Base-by-base conservation (phyloP, 2,797 vertebrate species). In the Molossus molossus region DNA sequence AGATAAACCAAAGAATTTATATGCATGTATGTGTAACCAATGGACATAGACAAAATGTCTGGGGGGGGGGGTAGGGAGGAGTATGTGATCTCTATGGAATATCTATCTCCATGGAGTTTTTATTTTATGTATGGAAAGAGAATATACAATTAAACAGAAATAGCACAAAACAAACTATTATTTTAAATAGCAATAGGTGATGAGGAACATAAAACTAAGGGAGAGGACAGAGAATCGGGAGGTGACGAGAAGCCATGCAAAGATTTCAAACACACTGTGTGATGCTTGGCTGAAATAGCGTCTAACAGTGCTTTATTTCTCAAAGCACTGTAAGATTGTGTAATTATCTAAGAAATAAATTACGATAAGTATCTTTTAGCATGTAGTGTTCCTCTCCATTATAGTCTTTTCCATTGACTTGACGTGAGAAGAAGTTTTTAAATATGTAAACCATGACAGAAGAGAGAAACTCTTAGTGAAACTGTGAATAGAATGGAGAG, bases 341-440 rank as follows among this genome's bases (percentile, higher is more conserved):
- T 58, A 53, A 82, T 64, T 69, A 67, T 91, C 48, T 55, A 83
- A 60, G n/a, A 91, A 87, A 73, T 45, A 70, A 62, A 86, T 86
- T 81, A 62, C 82, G 27, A 50, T 69, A 91, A 57, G 48, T 77
- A 62, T 60, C 14, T 40, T 82, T 85, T 58, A 13, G 40, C 37
- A 53, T 48, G 15, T 18, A 29, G 58, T 62, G 87, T 85, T 91
- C 9, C 53, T 37, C 69, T 75, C 7, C 37, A 20, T 37, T 88
- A 0, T 37, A 73, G 29, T 17, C 5, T 50, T 87, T 82, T n/a
- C 25, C 57, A 37, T 84, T 85, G 11, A 58, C 25, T 2, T 25
- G 9, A n/a, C 25, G 60, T 37, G 15, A 67, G 27, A 75, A 33
- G 6, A 10, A 62, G 60, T 65, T 58, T 83, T 84, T n/a, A 53